Evolutionary conservation across 2,113 vertebrate genomes (phyloP).

Genomic region (Chlamydotis undulata): DNA sequence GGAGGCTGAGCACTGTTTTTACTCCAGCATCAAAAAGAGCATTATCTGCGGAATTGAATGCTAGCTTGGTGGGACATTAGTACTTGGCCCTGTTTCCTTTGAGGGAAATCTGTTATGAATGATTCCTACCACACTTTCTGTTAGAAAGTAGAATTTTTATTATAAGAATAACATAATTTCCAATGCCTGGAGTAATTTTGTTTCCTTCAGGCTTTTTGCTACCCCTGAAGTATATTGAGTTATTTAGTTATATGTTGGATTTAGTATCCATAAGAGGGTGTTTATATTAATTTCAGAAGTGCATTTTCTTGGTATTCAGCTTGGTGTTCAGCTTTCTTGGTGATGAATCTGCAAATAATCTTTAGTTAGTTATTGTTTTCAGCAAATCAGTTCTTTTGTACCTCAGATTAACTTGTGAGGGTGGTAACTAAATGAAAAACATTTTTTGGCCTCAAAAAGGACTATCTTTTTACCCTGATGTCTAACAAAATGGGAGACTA

Average conservation of each 20-base stretch:
- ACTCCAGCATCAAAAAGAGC: not conserved
- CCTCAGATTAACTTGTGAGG: conserved; percentile 1
- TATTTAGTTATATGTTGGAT: not conserved
- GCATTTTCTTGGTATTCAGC: not conserved
- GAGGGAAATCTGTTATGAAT: not conserved
- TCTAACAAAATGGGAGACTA: too few relatives aligned
- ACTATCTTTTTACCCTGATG: too few relatives aligned
- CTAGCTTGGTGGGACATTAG: not conserved
- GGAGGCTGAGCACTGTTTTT: not conserved
- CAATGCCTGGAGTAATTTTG: not conserved
- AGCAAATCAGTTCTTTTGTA: conserved; percentile 26
- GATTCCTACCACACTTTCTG: not conserved
- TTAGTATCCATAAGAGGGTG: not conserved
- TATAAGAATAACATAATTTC: not conserved
- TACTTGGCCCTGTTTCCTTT: not conserved
- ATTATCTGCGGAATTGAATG: not conserved
- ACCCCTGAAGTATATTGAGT: not conserved
- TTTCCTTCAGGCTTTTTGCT: not conserved
- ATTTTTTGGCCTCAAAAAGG: conserved; percentile 6
- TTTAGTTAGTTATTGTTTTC: conserved; percentile 14
- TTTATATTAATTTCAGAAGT: conserved; percentile 52
- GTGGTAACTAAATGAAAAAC: conserved; percentile 6
- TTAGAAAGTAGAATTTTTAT: not conserved
- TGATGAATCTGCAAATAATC: not conserved
- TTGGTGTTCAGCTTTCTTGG: not conserved